Conservation (phyloP, 1,140 invertebrate species). For the Plodia interpunctella region DNA sequence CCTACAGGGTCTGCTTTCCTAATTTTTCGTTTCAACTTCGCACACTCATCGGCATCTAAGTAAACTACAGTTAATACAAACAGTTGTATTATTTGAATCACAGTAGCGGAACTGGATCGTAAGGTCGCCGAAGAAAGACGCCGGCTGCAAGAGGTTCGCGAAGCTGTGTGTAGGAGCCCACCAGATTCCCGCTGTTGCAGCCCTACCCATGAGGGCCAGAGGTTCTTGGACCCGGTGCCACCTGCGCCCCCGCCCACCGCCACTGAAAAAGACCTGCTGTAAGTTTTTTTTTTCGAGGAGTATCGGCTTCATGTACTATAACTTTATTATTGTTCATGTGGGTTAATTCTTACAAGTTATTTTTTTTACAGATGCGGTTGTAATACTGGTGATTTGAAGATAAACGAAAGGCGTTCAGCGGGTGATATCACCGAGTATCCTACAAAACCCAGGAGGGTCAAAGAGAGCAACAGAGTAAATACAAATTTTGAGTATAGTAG, state of each 20-base stretch:
- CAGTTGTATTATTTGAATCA: conserved; percentile 5
- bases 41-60: no score
- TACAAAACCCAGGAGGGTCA: conserved; percentile 17
- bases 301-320: no score
- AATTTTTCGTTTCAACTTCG: no score
- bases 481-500: neutral
- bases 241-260: conserved; percentile 10
- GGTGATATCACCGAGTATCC: conserved; percentile 28
- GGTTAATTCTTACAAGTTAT: no score
- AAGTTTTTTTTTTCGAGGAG: no score
- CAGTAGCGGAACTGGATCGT: conserved; percentile 55
- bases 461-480: conserved; percentile 38
- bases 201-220: conserved; percentile 19
- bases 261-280: conserved; percentile 20
- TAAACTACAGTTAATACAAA: no score
- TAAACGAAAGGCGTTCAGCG: conserved; percentile 35
- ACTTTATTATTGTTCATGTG: no score
- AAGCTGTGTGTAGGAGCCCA: conserved; percentile 44
- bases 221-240: neutral
- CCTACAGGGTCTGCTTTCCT: no score
- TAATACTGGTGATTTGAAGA: conserved; percentile 16
- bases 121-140: conserved; percentile 55
- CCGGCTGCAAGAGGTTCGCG: conserved; percentile 50
- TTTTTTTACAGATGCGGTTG: conserved; percentile 26
- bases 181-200: conserved; percentile 22